phyloP scores from a whole-genome alignment of 2,113 vertebrate genomes.

The Ptyas mucosa region DNA sequence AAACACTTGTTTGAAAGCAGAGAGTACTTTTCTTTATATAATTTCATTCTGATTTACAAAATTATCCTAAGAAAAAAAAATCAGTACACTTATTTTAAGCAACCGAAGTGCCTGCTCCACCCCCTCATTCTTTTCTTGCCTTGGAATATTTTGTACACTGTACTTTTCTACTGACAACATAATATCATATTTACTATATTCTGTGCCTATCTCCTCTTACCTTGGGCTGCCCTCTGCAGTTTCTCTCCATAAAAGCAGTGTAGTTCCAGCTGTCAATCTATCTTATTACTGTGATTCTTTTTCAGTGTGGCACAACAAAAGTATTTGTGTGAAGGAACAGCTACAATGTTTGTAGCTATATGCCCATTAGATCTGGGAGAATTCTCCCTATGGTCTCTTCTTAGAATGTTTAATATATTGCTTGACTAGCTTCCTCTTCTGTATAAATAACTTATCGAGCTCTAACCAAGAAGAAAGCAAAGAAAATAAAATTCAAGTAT shows the following conservation, averaged over 20 bases:
- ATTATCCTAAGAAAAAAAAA: background rate
- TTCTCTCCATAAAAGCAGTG: background rate
- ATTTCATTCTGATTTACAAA: background rate
- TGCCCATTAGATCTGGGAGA: background rate
- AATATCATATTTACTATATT: slow-evolving; percentile 11
- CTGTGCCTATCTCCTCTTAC: background rate
- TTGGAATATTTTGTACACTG: background rate
- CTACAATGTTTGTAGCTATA: background rate
- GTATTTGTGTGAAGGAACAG: background rate
- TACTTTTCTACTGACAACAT: background rate
- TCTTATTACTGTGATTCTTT: background rate
- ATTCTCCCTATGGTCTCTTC: background rate
- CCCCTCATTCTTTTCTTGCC: background rate
- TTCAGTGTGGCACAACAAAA: background rate
- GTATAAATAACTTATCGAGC: background rate
- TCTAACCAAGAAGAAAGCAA: background rate
- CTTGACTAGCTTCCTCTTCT: slow-evolving; percentile 1
- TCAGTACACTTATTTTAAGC: background rate
- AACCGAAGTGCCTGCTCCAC: background rate
- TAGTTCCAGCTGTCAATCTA: background rate
- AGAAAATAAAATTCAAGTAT: background rate
- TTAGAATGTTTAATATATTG: background rate
- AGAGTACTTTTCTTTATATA: background rate
- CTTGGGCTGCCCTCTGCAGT: background rate
- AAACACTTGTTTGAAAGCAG: background rate